phyloP scores from a whole-genome alignment of 2,888 invertebrate genomes.

The Ichneumoninae sp. region DNA sequence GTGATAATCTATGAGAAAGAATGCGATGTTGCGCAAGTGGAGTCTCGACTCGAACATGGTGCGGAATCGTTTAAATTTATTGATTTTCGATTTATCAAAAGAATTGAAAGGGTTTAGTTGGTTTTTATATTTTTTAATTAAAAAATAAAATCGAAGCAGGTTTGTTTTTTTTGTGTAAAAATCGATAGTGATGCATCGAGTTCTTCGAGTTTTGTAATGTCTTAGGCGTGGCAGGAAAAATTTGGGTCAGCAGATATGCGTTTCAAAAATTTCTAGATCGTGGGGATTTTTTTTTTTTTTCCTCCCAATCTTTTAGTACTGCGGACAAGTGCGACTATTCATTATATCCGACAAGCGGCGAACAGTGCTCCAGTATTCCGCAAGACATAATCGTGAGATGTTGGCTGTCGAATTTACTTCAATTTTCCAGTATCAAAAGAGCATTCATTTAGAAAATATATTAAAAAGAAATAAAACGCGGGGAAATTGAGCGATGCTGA shows the following conservation, averaged over 20 bases:
- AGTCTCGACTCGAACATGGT: slow-evolving; percentile 79
- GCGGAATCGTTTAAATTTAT: slow-evolving; percentile 31
- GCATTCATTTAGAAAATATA: not conserved
- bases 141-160: too few relatives aligned
- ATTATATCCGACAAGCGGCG: not conserved
- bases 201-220: too few relatives aligned
- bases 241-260: not conserved
- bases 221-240: not conserved
- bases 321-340: slow-evolving; percentile 8
- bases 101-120: too few relatives aligned
- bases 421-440: not conserved
- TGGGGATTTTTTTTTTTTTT: too few relatives aligned
- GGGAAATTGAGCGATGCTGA: not conserved
- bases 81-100: too few relatives aligned
- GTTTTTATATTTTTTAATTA: too few relatives aligned
- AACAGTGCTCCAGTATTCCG: not conserved
- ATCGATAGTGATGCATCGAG: too few relatives aligned
- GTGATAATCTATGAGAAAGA: slow-evolving; percentile 53
- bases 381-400: not conserved
- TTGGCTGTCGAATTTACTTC: not conserved
- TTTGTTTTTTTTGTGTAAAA: too few relatives aligned
- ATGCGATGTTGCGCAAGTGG: slow-evolving; percentile 74
- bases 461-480: not conserved
- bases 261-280: not conserved
- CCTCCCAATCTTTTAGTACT: not conserved